A percentile compares a stretch with the other conserved stretches of the same genome.
These are phyloP conservation scores for Smutsia gigantea DNA, from an alignment of 2,797 vertebrate species.

Conservation along the genomic window DNA sequence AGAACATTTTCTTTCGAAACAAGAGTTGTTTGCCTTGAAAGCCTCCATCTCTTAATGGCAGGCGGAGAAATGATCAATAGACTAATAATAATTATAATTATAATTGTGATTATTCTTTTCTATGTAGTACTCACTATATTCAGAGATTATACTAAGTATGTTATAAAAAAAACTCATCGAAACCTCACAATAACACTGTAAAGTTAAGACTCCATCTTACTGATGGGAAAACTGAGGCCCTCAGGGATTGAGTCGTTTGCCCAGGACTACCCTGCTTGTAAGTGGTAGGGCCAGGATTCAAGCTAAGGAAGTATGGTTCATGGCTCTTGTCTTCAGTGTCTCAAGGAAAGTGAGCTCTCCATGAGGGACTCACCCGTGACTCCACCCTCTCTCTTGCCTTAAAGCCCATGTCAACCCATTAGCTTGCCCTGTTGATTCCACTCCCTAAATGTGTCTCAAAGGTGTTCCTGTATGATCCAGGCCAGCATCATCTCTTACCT, in stretches of 20 bases:
- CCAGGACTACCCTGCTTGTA: not conserved
- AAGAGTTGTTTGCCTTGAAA: constrained; percentile 76
- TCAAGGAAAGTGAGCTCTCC: not conserved
- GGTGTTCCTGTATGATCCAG: not conserved
- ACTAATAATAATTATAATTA: not conserved
- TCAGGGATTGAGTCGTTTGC: not conserved
- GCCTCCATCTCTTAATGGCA: constrained; percentile 63
- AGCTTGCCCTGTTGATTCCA: not conserved
- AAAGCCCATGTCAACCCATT: not conserved
- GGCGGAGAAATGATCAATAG: constrained; percentile 68
- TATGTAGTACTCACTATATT: not conserved
- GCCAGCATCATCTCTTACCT: not conserved
- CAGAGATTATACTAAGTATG: not conserved
- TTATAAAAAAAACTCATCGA: not conserved
- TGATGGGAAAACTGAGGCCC: constrained; percentile 12
- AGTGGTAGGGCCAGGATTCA: not conserved
- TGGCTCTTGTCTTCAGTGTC: not conserved
- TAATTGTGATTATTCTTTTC: not conserved
- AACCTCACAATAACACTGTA: not conserved
- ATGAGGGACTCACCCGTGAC: not conserved
- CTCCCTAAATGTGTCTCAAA: not conserved
- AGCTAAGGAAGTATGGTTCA: not conserved
- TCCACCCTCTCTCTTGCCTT: not conserved
- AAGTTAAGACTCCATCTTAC: not conserved
- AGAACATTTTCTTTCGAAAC: constrained; percentile 82